A percentile compares a stretch with the other conserved stretches of the same genome.
Evolutionary conservation across 2,888 invertebrate genomes (phyloP).

Genomic region (Diadromus collaris): DNA sequence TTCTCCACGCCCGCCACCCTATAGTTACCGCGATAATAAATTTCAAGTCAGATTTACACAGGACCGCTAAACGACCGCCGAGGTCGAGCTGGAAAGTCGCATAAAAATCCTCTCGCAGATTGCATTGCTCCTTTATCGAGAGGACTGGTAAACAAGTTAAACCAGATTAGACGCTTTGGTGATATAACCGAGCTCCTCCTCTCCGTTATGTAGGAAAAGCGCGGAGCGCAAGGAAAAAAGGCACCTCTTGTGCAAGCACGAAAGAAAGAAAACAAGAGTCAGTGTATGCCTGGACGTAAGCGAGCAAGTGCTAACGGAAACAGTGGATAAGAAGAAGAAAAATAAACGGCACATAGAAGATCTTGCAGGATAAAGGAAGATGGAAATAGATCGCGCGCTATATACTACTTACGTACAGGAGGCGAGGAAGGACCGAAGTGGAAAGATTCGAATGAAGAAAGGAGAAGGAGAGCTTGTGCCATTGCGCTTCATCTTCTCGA

Average conservation of each 20-base stretch:
- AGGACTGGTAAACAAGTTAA: conserved; percentile 75
- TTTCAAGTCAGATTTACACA: conserved; percentile 69
- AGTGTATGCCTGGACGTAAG: conserved; percentile 44
- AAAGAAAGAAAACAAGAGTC: conserved; percentile 51
- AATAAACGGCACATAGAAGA: conserved; percentile 39
- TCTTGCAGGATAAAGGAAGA: conserved; percentile 42
- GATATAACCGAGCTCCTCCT: conserved; percentile 45
- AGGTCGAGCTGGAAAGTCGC: conserved; percentile 30
- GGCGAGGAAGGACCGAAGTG: conserved; percentile 46
- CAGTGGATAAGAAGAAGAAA: conserved; percentile 33
- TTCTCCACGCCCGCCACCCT: conserved; percentile 46
- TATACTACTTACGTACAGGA: conserved; percentile 19
- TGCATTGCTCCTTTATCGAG: conserved; percentile 73
- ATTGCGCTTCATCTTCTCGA: conserved; percentile 76
- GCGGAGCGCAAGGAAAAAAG: conserved; percentile 40
- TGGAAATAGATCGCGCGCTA: conserved; percentile 31
- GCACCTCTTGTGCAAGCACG: conserved; percentile 43
- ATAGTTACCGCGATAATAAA: conserved; percentile 73
- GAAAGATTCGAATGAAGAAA: conserved; percentile 42
- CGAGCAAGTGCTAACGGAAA: conserved; percentile 40
- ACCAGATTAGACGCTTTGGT: conserved; percentile 71
- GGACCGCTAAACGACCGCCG: conserved; percentile 22
- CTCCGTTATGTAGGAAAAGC: conserved; percentile 42
- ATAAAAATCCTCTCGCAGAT: conserved; percentile 65
- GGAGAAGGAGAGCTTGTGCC: conserved; percentile 61